Evolutionary conservation across 2,113 vertebrate genomes (phyloP), one percentile per base, ranked within the genome.

Genomic region (Lycocorax pyrrhopterus): DNA sequence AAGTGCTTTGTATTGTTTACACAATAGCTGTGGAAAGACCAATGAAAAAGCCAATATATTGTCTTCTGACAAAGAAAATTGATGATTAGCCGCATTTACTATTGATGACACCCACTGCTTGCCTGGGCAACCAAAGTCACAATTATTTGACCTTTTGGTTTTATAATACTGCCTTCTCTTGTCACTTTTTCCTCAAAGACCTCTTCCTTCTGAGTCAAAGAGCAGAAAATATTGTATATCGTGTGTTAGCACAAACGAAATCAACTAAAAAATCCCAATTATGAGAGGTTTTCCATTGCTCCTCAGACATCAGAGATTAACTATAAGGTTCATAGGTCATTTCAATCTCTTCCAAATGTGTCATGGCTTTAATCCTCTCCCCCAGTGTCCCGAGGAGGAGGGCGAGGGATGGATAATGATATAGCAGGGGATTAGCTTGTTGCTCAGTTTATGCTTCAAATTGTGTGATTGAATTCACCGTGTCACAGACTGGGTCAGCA

Each of bases 311-410:
- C 39, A 91, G 52, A 89, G 76, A 84, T 86, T 94, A 88, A 69
- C 76, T 93, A 16, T 56, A 62, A 78, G 64, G 91, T 87, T 64
- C 89, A 73, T 1, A 75, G 89, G 84, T 94, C 75, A 69, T 46
- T 72, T 55, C 52, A 85, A 49, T 85, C 35, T 32, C 52, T 93
- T 91, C 72, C 53, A 68, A 89, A 84, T 69, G 44, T 68, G 41
- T 52, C 82, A 47, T 10, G 52, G 55, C 60, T 90, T 87, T 96
- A 94, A 95, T 95, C 82, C 46, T 87, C 78, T 76, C 30, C 43
- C 59, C 13, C 41, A 18, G 53, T 16, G 52, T 83, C 59, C 69
- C 3, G 16, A 68, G 35, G 30, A 93, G 46, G 60, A 93, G 44
- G 16, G 29, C 41, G 59, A 59, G 60, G 35, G 44, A 44, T 78